A percentile compares a stretch with the other conserved stretches of the same genome.
phyloP scores from a whole-genome alignment of 2,888 invertebrate genomes.

The Dryocosmus kuriphilus region DNA sequence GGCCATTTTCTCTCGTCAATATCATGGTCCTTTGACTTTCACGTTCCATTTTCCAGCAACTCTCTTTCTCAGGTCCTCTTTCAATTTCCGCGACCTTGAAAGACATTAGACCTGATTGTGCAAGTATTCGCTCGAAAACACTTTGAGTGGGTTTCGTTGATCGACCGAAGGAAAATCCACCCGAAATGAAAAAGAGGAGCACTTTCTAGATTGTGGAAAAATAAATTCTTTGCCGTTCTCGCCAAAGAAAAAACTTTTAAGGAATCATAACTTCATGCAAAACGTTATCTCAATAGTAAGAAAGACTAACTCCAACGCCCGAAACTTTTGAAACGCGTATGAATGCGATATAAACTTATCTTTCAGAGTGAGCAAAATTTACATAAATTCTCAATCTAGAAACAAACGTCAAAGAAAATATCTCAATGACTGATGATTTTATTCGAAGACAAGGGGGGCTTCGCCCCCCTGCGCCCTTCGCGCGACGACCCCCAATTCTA shows the following conservation, averaged over 20 bases:
- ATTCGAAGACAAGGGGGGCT: too few relatives aligned
- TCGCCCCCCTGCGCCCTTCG: too few relatives aligned
- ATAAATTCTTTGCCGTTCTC: neutral
- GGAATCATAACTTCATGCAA: constrained; percentile 2
- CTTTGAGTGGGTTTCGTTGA: neutral
- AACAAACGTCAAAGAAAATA: neutral
- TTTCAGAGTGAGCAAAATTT: neutral
- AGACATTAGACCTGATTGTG: neutral
- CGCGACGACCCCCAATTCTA: too few relatives aligned
- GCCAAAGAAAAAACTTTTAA: constrained; percentile 1
- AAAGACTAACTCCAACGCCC: neutral
- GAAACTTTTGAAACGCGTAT: neutral
- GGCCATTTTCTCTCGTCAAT: constrained; percentile 4
- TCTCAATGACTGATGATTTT: neutral
- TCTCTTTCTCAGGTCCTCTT: constrained; percentile 14
- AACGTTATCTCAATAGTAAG: neutral
- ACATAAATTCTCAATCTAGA: neutral
- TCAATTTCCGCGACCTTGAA: constrained; percentile 25
- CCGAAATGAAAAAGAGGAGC: neutral
- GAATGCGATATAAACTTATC: neutral
- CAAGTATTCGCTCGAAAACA: neutral
- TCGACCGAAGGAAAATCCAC: neutral
- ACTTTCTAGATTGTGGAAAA: constrained; percentile 3
- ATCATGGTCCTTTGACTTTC: constrained; percentile 11
- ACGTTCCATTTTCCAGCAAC: constrained; percentile 10